phyloP scores from a whole-genome alignment of 2,113 vertebrate genomes.

The Bos indicus region DNA sequence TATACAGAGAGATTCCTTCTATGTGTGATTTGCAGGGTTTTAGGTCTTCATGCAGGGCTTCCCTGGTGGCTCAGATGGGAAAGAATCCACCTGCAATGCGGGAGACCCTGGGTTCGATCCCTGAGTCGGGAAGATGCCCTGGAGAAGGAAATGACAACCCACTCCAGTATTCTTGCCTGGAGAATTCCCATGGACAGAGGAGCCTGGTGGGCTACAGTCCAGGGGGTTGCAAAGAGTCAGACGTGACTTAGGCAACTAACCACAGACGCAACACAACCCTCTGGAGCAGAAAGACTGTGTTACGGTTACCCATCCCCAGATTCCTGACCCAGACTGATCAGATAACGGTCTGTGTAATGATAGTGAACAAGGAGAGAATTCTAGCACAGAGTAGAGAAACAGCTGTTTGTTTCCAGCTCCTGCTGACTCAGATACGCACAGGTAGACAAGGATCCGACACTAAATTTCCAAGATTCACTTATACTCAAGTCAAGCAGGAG shows the following conservation, averaged over 20 bases:
- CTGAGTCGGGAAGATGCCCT: not conserved
- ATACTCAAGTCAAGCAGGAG: not conserved
- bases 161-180: not conserved
- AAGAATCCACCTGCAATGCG: fast-evolving
- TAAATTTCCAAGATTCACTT: not conserved
- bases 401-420: not conserved
- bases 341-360: not conserved
- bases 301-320: not conserved
- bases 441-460: not conserved
- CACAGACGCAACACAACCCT: fast-evolving
- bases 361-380: not conserved
- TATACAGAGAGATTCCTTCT: not conserved
- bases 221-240: fast-evolving
- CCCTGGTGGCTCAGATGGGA: not conserved
- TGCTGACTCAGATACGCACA: fast-evolving
- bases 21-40: fast-evolving
- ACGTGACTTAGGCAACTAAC: not conserved
- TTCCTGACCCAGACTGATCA: not conserved
- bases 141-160: not conserved
- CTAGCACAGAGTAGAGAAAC: not conserved
- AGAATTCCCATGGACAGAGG: not conserved
- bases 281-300: not conserved
- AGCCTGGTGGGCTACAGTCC: not conserved
- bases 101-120: not conserved
- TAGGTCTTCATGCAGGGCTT: not conserved